Percentiles rank a stretch among this genome's conserved stretches.
Conservation (phyloP, 2,888 invertebrate genomes). For the Tetragnatha montana region DNA sequence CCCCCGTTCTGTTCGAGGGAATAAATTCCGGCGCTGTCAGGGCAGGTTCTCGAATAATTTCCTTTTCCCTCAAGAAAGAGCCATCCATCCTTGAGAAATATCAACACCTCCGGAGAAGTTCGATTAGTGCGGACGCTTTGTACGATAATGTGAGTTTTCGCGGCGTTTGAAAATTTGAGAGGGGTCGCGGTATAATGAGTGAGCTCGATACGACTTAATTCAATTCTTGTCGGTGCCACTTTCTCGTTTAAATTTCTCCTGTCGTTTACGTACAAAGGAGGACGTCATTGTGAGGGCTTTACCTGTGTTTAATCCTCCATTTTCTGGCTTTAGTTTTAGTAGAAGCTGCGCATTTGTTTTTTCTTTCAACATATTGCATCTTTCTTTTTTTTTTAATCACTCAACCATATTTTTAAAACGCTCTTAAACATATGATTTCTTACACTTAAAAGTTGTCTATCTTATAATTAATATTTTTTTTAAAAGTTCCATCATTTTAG, state of each 20-base stretch:
- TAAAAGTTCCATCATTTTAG: too few relatives aligned
- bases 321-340: too few relatives aligned
- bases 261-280: not conserved
- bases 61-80: constrained; percentile 2
- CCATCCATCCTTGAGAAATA: constrained; percentile 3
- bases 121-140: not conserved
- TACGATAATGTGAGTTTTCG: not conserved
- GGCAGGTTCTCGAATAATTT: constrained; percentile 11
- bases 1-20: not conserved
- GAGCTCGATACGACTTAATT: not conserved
- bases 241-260: not conserved
- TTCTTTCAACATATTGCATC: too few relatives aligned
- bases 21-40: not conserved
- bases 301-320: too few relatives aligned
- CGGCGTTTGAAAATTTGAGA: not conserved
- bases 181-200: not conserved
- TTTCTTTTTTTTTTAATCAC: too few relatives aligned
- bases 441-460: too few relatives aligned
- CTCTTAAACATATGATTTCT: too few relatives aligned
- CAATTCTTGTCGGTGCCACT: not conserved
- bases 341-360: too few relatives aligned
- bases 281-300: too few relatives aligned
- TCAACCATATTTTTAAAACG: too few relatives aligned
- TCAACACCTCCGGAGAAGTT: not conserved
- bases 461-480: too few relatives aligned